These are phyloP conservation scores for Cryptotis parvus DNA, from an alignment of 2,113 vertebrate genomes.

Conservation along the genomic window DNA sequence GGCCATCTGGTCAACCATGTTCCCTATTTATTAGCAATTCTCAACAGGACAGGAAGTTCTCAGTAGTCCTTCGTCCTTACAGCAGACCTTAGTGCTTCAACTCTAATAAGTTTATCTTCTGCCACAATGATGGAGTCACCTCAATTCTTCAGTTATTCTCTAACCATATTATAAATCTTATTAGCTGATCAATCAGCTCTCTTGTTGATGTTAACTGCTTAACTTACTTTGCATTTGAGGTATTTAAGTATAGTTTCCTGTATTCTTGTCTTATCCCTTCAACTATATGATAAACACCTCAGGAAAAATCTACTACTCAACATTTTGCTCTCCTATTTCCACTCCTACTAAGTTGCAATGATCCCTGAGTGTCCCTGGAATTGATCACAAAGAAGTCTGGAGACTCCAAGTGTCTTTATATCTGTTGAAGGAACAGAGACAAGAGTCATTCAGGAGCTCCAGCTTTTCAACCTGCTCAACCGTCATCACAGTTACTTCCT, in stretches of 20 bases:
- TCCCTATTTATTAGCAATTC: no score
- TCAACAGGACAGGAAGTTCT: neutral
- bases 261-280: slow-evolving; percentile 8
- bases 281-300: slow-evolving; percentile 40
- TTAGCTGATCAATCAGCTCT: slow-evolving; percentile 4
- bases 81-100: neutral
- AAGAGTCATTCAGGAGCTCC: neutral
- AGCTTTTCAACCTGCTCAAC: neutral
- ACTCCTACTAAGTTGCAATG: neutral
- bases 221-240: neutral
- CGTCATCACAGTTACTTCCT: neutral
- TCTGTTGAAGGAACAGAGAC: neutral
- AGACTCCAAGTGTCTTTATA: neutral
- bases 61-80: no score
- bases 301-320: neutral
- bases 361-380: neutral
- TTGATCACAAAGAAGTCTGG: neutral
- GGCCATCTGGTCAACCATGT: neutral
- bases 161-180: neutral
- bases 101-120: slow-evolving; percentile 7
- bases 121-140: neutral
- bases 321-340: neutral
- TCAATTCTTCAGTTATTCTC: neutral
- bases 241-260: neutral
- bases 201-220: neutral